These are phyloP conservation scores for Perognathus longimembris DNA, from an alignment of 2,113 vertebrate genomes.

Conservation along the genomic window DNA sequence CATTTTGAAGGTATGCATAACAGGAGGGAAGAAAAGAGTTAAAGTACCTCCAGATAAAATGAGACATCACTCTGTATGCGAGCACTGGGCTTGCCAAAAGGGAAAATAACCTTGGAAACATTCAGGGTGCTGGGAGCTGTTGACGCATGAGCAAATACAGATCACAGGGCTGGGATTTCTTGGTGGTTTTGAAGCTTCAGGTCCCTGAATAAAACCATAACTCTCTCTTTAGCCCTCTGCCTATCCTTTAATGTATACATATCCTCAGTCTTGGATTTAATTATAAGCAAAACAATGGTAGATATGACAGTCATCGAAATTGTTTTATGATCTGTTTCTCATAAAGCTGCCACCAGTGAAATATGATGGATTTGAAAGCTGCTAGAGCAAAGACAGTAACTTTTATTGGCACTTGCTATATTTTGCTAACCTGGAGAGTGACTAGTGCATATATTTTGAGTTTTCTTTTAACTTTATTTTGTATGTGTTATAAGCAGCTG, in stretches of 20 bases:
- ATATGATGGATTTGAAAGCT: conserved; percentile 25
- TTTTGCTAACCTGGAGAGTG: conserved; percentile 9
- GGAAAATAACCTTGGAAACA: conserved; percentile 59
- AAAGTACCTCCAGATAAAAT: conserved; percentile 59
- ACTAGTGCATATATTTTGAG: not conserved
- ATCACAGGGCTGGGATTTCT: conserved; percentile 47
- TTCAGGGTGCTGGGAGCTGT: conserved; percentile 29
- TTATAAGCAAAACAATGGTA: conserved; percentile 18
- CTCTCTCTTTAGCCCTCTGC: not conserved
- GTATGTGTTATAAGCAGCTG: not conserved
- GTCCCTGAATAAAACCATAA: not conserved
- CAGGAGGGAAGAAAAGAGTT: conserved; percentile 52
- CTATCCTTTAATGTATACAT: conserved; percentile 4
- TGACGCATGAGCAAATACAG: conserved; percentile 49
- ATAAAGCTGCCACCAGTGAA: conserved; percentile 37
- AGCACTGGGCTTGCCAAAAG: conserved; percentile 40
- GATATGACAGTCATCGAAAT: conserved; percentile 16
- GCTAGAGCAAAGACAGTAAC: not conserved
- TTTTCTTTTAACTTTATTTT: conserved; percentile 33
- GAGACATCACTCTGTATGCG: conserved; percentile 52
- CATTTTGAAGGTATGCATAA: not conserved
- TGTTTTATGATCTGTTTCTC: conserved; percentile 48
- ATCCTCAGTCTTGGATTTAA: conserved; percentile 27
- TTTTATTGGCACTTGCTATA: conserved; percentile 30
- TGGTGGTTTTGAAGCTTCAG: conserved; percentile 16